Base-by-base conservation (phyloP, 2,113 vertebrate genomes). In the Rhizomys pruinosus region DNA sequence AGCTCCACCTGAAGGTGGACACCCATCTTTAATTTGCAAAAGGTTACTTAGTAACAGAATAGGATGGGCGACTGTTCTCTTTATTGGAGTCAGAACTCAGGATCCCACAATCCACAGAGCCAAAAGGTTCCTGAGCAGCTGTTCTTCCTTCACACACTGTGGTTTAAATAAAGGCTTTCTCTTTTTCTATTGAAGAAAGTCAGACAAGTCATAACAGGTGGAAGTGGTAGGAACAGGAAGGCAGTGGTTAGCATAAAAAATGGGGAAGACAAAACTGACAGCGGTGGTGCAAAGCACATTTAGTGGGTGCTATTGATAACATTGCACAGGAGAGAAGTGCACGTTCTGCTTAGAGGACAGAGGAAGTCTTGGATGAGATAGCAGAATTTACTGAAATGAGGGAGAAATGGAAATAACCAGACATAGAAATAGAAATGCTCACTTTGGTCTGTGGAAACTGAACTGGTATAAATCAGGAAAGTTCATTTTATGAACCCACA, bases 151-250 rank as follows among this genome's bases (percentile, higher is more conserved):
- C 37, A 42, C 5, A n/a, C 23, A 47, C 25, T 4, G 42, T 22
- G 57, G 23, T 7, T 87, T 47, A 87, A 90, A 94, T 39, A 82
- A 72, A 90, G 27, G 7, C 34, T 61, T 93, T 85, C 47, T 52
- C 10, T 47, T 81, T 73, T 77, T 64, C 84, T 80, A 13, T 12
- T 87, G 73, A 87, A 71, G n/a, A 89, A 95, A 27, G 6, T 80
- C 72, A 91, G 59, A 68, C 10, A 82, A 68, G 37, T 7, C 9
- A 32, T 39, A 37, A 44, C 44, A 68, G 47, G 81, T 22, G 76
- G 61, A 89, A 84, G 6, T 71, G 25, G 57, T 55, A 37, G 61
- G 90, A 19, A 76, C 16, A 59, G 47, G 87, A 87, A 85, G 25
- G 47, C 68, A 87, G 8, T 39, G 42, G 2, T 68, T n/a, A 22